These are phyloP conservation scores for Acrossocheilus wenchowensis DNA, from an alignment of 2,797 vertebrate species.

Conservation along the genomic window DNA sequence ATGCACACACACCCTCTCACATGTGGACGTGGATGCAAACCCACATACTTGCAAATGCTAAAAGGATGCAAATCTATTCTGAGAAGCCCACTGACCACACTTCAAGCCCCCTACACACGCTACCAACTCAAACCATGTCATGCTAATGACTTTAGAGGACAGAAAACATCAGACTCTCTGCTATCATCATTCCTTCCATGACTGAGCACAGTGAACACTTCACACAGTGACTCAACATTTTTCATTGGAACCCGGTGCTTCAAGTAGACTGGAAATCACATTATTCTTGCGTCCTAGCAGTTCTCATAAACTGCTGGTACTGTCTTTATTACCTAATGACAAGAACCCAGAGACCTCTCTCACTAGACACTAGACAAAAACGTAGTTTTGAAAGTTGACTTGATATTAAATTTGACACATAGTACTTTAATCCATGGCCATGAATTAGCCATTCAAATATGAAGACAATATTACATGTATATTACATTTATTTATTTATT, in stretches of 20 bases:
- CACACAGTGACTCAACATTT: not conserved
- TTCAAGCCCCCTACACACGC: not conserved
- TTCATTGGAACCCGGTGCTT: not conserved
- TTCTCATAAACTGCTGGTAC: not conserved
- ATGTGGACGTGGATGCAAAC: not conserved
- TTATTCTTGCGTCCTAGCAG: not conserved
- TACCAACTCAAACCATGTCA: not conserved
- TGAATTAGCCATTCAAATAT: not conserved
- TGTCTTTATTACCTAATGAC: not conserved
- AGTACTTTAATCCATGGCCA: not conserved
- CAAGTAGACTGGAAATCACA: constrained; percentile 3
- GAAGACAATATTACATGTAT: not conserved
- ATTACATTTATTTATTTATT: no score
- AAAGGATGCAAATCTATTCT: constrained; percentile 29
- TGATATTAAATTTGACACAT: no score
- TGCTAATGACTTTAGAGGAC: constrained; percentile 5
- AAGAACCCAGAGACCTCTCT: not conserved
- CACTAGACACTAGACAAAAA: not conserved
- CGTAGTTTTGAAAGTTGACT: no score
- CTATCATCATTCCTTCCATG: not conserved
- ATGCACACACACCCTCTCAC: constrained; percentile 7
- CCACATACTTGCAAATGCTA: not conserved
- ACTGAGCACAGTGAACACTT: constrained; percentile 6
- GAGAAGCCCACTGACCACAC: not conserved
- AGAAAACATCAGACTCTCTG: constrained; percentile 11